Evolutionary conservation across 2,888 invertebrate genomes (phyloP), one percentile per base, ranked within the genome.

Genomic region (Nematopogon swammerdamellus): DNA sequence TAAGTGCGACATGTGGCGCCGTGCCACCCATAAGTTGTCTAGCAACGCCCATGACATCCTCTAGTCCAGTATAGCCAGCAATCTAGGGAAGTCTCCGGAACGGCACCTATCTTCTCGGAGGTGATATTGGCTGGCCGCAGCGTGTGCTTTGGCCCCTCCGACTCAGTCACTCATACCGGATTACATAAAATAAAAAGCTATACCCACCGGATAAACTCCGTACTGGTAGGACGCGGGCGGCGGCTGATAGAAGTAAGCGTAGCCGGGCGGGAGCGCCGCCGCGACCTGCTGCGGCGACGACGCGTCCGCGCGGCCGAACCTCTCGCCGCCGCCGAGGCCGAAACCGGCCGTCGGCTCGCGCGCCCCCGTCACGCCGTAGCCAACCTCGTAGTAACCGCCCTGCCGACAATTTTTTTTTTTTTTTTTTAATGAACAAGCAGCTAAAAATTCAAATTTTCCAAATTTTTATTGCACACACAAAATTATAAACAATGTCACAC

Each of bases 231-330:
- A 85, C 55, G 87, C 86, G 59, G 80, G 80, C 1, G 87, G 87
- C 1, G 87, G 82, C 51, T 89, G 86, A 64, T 88, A 87, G 75
- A 88, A 90, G 73, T 90, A 91, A 53, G 88, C 85, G 66, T 88
- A 89, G 52, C 85, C 85, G 3, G 89, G 88, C 0, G 89, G 89
- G 52, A 88, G 68, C 46, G 87, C 85, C 2, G 73, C 67, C 0
- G 45, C 48, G 25, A 73, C 76, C 68, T 75, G 77, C 51, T 77
- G 76, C 25, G 80, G 79, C n/a, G 76, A 77, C 44, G 79, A 75
- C 44, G 80, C 80, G 62, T 80, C 80, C 4, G 73, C 69, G 19
- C 80, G 51, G 1, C 72, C 73, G 66, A 80, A 79, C 29, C 77
- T 51, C 54, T 76, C 76, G 1, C 70, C 71, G 4, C 70, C 72